Evolutionary conservation across 2,797 vertebrate genomes (phyloP), one percentile per base, ranked within the genome.

Genomic region (Pagetopsis macropterus): DNA sequence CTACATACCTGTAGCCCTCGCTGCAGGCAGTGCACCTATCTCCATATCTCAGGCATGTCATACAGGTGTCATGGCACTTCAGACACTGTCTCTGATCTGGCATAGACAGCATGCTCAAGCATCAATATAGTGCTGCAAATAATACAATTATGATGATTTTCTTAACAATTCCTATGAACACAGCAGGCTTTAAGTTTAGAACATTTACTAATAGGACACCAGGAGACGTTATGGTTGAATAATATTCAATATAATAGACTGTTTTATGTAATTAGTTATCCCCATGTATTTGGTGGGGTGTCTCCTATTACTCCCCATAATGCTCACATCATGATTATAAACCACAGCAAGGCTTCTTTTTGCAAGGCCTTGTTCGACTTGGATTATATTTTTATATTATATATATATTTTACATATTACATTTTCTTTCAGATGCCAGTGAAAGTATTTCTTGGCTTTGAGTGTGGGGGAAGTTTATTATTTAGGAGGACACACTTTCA

Each of bases 11-110:
- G 95, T 95, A 97, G 70, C 95, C 96, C 50, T 95, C 91, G 61
- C 84, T 94, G 89, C 97, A 98, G 57, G 95, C 84, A 0, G 92
- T 96, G 77, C 96, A 97, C 79, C 89, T 95, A 88, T 97, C 96
- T 41, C 95, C 91, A 46, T 94, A 94, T 0, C 89, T 84, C 0
- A 93, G 40, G 17, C 97, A 98, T 70, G 89, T 94, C 85, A 89
- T 91, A 86, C 97, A 98, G 88, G 92, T 95, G 41, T 94, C 92
- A 75, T 96, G 94, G 80, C 97, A 98, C 84, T 90, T 94, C 73
- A 95, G 87, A 84, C 97, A 98, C 70, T 74, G 91, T 77, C 92
- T 96, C 90, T 95, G 95, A 91, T 84, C 97, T 98, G 90, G 49
- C 11, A 61, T 1, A 77, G 8, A 65, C 33, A 59, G 13, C 31